Base-by-base conservation (phyloP, 2,113 vertebrate species). In the Tautogolabrus adspersus region DNA sequence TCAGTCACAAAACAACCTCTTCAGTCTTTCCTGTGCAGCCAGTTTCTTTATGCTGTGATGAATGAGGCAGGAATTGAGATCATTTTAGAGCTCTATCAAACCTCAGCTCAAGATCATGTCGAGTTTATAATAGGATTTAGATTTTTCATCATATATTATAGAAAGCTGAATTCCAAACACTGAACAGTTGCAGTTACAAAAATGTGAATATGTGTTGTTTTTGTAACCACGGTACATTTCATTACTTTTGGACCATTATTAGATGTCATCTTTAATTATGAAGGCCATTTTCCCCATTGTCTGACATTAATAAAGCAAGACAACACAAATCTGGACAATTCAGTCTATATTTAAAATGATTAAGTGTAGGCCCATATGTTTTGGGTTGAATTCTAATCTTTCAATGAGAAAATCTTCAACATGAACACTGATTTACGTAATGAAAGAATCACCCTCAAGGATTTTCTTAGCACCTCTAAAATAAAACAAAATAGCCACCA, bases 1-100 rank as follows among this genome's bases (percentile, higher is more conserved):
- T 77, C 23, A 34, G 30, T 34, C 30, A 79, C 46, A 66, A 61
- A 70, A 82, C 46, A 64, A 19, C 0, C 6, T 75, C 81, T 81
- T 75, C 67, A 68, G 22, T 66, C 30, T 67, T 79, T 84, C 59
- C 61, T 75, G 21, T 56, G 72, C 52, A 75, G 59, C 54, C 15
- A 7, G 66, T 82, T 75, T 72, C 71, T 73, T 47, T 51, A 71
- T 42, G 79, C 19, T 68, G 38, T 37, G 46, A 59, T 65, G 58
- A 82, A 82, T 77, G 60, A 59, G 47, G 5, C 44, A 42, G 23
- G 22, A 73, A 65, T 44, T 52, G 19, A 21, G 22, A 76, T 8
- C 67, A 59, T 73, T 42, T 63, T 3, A 42, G 58, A 63, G 18
- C 23, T 57, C 23, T 6, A 54, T 62, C 19, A 13, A 60, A 49